These are phyloP conservation scores for Rattus rattus DNA, from an alignment of 2,113 vertebrate species.

Conservation along the genomic window DNA sequence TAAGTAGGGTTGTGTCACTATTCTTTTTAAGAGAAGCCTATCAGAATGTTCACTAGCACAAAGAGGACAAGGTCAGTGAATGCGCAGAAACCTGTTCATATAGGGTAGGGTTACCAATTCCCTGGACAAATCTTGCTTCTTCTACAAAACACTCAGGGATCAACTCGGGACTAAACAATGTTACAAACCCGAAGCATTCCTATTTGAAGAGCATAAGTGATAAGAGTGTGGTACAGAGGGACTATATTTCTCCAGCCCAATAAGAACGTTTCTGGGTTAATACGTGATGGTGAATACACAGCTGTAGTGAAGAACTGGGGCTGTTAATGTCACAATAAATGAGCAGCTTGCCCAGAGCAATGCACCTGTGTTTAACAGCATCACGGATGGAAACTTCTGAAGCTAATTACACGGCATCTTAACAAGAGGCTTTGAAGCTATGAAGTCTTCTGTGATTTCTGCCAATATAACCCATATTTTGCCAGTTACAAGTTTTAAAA, in stretches of 20 bases:
- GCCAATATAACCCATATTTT: slow-evolving; percentile 12
- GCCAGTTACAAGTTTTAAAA: slow-evolving; percentile 15
- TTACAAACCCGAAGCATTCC: background rate
- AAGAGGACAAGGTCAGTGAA: background rate
- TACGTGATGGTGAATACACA: background rate
- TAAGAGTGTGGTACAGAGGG: background rate
- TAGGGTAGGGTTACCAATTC: background rate
- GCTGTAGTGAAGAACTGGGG: background rate
- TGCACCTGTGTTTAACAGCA: slow-evolving; percentile 1
- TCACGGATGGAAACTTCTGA: background rate
- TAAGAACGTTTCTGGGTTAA: background rate
- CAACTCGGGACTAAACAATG: background rate
- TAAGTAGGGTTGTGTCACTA: background rate
- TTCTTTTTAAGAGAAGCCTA: background rate
- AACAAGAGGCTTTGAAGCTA: slow-evolving; percentile 20
- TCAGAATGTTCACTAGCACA: background rate
- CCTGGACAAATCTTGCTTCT: background rate
- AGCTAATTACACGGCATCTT: slow-evolving; percentile 3
- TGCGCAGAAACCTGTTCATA: background rate
- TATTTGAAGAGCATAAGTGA: background rate
- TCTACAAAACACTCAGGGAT: background rate
- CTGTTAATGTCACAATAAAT: background rate
- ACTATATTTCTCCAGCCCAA: background rate
- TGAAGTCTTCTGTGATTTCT: slow-evolving; percentile 16
- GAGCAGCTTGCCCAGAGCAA: background rate